Conservation (phyloP, 2,113 vertebrate species). For the Cinclus mexicanus region DNA sequence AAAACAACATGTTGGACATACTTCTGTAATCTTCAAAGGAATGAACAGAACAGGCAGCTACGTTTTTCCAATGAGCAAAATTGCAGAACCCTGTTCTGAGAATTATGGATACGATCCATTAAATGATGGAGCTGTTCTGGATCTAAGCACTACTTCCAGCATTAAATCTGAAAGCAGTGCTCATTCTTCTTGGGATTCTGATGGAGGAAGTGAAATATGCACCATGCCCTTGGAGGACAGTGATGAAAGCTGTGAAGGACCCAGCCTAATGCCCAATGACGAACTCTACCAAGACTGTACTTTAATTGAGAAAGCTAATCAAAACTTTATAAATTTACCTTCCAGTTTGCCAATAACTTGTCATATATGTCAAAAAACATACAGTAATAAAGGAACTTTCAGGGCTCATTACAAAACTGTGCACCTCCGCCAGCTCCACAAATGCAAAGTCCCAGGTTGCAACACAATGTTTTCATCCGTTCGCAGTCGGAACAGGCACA, state of each 20-base stretch:
- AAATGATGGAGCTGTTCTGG: constrained; percentile 84
- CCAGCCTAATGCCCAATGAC: constrained; percentile 66
- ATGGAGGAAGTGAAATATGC: constrained; percentile 87
- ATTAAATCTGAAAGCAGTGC: constrained; percentile 80
- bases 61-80: constrained; percentile 87
- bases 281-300: constrained; percentile 73
- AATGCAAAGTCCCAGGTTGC: constrained; percentile 93
- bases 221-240: constrained; percentile 83
- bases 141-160: constrained; percentile 89
- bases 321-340: constrained; percentile 71
- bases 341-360: constrained; percentile 88
- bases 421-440: constrained; percentile 93
- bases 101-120: constrained; percentile 61
- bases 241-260: constrained; percentile 86
- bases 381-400: constrained; percentile 96
- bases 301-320: constrained; percentile 75
- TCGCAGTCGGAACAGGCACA: constrained; percentile 94
- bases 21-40: constrained; percentile 90
- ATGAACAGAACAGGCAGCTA: constrained; percentile 87
- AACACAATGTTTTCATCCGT: constrained; percentile 95
- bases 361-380: constrained; percentile 94
- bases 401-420: constrained; percentile 97
- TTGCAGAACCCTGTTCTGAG: constrained; percentile 67
- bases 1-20: constrained; percentile 80
- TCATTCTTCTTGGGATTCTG: constrained; percentile 91